Base-by-base conservation (phyloP, 2,113 vertebrate species). In the Turdus rufiventris region DNA sequence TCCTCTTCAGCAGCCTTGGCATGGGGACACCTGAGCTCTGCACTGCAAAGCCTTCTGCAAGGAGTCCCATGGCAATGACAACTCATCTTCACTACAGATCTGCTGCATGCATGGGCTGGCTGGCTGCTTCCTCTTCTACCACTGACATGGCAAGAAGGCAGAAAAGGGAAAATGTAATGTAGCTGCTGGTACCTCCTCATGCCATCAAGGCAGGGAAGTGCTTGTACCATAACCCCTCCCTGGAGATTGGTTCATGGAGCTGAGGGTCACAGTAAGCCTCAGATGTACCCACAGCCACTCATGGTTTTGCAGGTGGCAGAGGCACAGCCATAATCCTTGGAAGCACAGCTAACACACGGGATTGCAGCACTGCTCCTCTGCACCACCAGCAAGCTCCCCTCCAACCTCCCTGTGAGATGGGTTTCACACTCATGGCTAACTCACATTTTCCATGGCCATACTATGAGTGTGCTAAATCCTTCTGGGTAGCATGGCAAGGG, bases 291-390 rank as follows among this genome's bases (percentile, higher is more conserved):
- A 0, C 3, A 68, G 58, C 29, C 47, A 18, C 50, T 24, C 2
- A 1, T 0, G 0, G 34, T 5, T 48, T 25, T 71, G 14, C 19
- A 77, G 25, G 38, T 1, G 8, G 19, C 2, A 2, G 36, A 67
- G 71, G 12, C 53, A 36, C 14, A 78, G 51, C 21, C n/a, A 18
- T 18, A 40, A 78, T 40, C 48, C 42, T 45, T 60, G 50, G 45
- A 57, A 61, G 61, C 48, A 73, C 36, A 61, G 34, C 20, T 72
- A 40, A 31, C 31, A 50, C 0, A 3, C 12, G 51, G 43, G 26
- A 50, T 82, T 48, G 45, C 73, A 91, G 76, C 53, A 33, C 38
- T n/a, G 10, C 51, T 81, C 28, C 53, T 51, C 54, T n/a, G 36
- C 1, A 2, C 33, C 60, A 81, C 54, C 65, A 87, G 47, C 31